Conservation (phyloP, 2,888 invertebrate species). For the Scelioninae gen. 1 region DNA sequence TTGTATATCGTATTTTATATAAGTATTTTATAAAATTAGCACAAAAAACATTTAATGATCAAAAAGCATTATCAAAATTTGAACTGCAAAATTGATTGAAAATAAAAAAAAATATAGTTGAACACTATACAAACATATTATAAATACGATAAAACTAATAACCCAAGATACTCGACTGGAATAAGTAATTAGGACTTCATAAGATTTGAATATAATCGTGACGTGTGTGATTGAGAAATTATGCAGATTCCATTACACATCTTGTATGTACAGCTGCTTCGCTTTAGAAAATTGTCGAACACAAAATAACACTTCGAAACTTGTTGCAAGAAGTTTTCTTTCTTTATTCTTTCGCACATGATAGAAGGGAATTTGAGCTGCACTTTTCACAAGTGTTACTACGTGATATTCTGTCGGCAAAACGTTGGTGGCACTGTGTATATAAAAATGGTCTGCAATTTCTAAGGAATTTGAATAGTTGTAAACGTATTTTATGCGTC, state of each 20-base stretch:
- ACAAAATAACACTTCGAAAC: conserved; percentile 24
- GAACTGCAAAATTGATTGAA: no score
- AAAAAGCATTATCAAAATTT: no score
- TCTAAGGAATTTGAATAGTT: conserved; percentile 41
- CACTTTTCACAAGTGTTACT: not conserved
- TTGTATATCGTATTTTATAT: no score
- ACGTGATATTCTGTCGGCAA: conserved; percentile 18
- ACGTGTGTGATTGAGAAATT: conserved; percentile 23
- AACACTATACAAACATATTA: no score
- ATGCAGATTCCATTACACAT: conserved; percentile 20
- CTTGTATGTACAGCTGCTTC: not conserved
- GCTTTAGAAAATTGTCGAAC: conserved; percentile 38
- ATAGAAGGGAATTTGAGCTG: conserved; percentile 35
- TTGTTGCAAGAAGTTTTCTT: conserved; percentile 30
- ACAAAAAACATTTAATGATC: no score
- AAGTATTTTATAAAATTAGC: no score
- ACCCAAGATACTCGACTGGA: no score
- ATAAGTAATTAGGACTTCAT: not conserved
- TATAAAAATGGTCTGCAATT: conserved; percentile 52
- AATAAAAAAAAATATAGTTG: no score
- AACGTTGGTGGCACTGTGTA: not conserved
- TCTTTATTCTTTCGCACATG: conserved; percentile 20
- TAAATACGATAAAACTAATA: no score
- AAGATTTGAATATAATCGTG: conserved; percentile 19
- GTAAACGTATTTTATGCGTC: conserved; percentile 42